phyloP scores from a whole-genome alignment of 2,113 vertebrate species.

The Cinclus mexicanus region DNA sequence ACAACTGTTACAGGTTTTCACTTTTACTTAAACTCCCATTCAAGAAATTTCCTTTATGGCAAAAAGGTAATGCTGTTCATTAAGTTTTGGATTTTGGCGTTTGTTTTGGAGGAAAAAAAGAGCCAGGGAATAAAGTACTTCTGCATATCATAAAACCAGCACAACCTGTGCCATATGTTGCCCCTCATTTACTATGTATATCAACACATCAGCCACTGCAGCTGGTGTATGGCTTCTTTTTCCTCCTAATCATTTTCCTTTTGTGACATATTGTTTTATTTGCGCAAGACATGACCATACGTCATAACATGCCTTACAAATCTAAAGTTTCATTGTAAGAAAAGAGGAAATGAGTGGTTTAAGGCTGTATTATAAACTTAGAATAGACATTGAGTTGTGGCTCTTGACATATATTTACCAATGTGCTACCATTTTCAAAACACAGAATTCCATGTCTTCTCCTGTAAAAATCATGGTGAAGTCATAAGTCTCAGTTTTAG shows the following conservation, averaged over 20 bases:
- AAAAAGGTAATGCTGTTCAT: background rate
- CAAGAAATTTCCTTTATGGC: background rate
- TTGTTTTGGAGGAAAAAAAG: background rate
- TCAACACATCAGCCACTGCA: background rate
- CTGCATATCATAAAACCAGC: background rate
- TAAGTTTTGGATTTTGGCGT: slow-evolving; percentile 36
- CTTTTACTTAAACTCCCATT: slow-evolving; percentile 45
- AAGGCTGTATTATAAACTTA: background rate
- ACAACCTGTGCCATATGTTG: background rate
- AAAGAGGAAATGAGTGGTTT: background rate
- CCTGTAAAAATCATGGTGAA: background rate
- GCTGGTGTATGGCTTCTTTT: background rate
- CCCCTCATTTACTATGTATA: background rate
- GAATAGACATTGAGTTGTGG: background rate
- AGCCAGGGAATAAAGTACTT: background rate
- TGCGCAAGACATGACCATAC: background rate
- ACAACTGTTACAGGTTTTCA: slow-evolving; percentile 54
- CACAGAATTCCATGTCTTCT: background rate
- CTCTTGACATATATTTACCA: background rate
- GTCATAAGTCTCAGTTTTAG: background rate
- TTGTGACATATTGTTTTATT: background rate
- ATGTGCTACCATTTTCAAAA: background rate
- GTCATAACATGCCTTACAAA: background rate
- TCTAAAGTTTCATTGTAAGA: background rate
- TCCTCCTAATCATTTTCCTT: background rate